Evolutionary conservation across 2,113 vertebrate species (phyloP).

Genomic region (Sclerurus mexicanus): DNA sequence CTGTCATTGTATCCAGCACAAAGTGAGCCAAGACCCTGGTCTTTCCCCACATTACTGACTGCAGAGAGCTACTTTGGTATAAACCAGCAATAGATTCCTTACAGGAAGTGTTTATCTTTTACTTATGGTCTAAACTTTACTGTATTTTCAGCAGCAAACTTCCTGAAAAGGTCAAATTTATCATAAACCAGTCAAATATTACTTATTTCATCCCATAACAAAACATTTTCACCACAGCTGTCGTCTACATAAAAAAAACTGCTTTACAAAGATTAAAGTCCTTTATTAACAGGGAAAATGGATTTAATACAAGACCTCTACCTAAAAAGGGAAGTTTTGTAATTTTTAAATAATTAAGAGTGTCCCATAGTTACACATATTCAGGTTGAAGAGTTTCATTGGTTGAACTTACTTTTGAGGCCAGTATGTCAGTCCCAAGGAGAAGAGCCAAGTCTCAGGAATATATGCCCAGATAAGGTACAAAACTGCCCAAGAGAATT

Average conservation of each 20-base stretch:
- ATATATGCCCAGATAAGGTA: slow-evolving; percentile 93
- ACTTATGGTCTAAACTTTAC: neutral
- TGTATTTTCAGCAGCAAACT: neutral
- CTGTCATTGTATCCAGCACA: neutral
- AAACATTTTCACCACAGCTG: neutral
- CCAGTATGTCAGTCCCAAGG: slow-evolving; percentile 92
- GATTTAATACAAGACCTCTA: neutral
- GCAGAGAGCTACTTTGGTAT: neutral
- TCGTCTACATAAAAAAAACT: neutral
- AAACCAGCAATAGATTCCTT: neutral
- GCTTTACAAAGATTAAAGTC: neutral
- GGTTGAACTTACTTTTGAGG: slow-evolving; percentile 91
- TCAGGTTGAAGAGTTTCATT: neutral
- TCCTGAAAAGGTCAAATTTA: neutral
- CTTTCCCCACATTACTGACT: neutral
- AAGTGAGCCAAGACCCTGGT: neutral
- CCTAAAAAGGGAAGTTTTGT: neutral
- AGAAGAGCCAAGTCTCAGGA: slow-evolving; percentile 92
- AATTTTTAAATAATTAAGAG: neutral
- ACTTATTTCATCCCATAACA: neutral
- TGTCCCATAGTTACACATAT: neutral
- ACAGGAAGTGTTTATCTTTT: neutral
- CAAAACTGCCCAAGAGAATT: slow-evolving; percentile 73
- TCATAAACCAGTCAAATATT: neutral
- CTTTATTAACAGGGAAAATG: neutral